A percentile compares a stretch with the other conserved stretches of the same genome.
Conservation (phyloP, 64 coral and sea anemone genomes). For the Astreopora myriophthalma region DNA sequence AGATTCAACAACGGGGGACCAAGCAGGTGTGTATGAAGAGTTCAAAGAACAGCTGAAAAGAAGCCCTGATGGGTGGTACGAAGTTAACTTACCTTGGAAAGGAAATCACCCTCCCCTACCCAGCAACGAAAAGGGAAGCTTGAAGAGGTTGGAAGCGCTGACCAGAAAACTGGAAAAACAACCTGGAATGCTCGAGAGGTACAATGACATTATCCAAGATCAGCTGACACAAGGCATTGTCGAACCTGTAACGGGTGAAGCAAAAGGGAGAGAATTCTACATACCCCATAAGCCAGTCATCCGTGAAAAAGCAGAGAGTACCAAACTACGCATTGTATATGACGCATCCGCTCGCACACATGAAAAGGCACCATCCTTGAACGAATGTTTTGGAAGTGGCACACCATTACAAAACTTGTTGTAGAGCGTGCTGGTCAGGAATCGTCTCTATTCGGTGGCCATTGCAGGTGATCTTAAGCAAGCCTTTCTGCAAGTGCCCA, state of each 20-base stretch:
- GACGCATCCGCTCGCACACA: not conserved
- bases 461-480: not conserved
- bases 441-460: not conserved
- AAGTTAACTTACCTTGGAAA: slow-evolving; percentile 21
- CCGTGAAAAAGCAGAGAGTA: not conserved
- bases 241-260: not conserved
- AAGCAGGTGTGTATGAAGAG: not conserved
- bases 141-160: not conserved
- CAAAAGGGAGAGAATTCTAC: not conserved
- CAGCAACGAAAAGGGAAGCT: not conserved
- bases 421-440: not conserved
- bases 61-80: not conserved
- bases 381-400: not conserved
- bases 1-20: not conserved
- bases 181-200: not conserved
- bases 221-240: slow-evolving; percentile 9
- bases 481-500: not conserved
- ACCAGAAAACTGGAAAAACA: not conserved
- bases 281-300: not conserved
- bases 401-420: not conserved
- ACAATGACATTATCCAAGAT: not conserved
- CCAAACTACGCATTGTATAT: not conserved
- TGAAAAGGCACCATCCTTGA: not conserved
- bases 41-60: not conserved
- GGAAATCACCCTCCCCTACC: not conserved